Evolutionary conservation across 1,140 invertebrate genomes (phyloP).

Genomic region (Calephelis nemesis): DNA sequence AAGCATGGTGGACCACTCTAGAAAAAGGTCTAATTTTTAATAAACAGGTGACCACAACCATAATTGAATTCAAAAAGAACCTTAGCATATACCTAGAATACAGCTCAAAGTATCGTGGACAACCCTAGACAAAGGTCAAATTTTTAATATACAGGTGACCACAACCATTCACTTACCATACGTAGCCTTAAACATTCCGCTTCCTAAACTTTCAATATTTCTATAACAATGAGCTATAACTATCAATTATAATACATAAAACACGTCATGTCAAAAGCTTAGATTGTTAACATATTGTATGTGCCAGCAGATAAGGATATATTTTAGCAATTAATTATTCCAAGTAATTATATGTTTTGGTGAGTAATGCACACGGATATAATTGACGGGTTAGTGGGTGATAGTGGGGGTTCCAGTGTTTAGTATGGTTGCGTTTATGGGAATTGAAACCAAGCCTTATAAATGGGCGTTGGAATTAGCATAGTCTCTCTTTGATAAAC

Average conservation of each 20-base stretch:
- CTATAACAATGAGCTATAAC: slow-evolving; percentile 2
- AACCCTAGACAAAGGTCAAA: not conserved
- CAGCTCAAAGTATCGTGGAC: not conserved
- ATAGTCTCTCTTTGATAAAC: too few relatives aligned
- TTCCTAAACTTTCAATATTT: slow-evolving; percentile 14
- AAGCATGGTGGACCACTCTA: not conserved
- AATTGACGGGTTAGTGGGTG: too few relatives aligned
- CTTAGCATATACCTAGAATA: too few relatives aligned
- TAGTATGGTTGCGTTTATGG: too few relatives aligned
- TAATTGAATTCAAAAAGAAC: too few relatives aligned
- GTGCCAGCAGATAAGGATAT: not conserved
- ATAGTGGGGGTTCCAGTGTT: too few relatives aligned
- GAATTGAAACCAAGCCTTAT: too few relatives aligned
- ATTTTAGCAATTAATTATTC: too few relatives aligned
- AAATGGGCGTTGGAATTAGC: too few relatives aligned
- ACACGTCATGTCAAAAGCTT: not conserved
- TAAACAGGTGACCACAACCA: too few relatives aligned
- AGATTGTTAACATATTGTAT: not conserved
- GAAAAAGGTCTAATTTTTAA: not conserved
- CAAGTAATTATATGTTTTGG: too few relatives aligned
- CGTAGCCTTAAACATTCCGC: slow-evolving; percentile 4
- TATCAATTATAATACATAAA: slow-evolving; percentile 3
- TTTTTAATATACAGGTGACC: not conserved
- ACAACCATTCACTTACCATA: not conserved
- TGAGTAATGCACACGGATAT: too few relatives aligned